A percentile compares a stretch with the other conserved stretches of the same genome.
phyloP scores from a whole-genome alignment of 2,888 invertebrate genomes.

The Rhagonycha lutea region DNA sequence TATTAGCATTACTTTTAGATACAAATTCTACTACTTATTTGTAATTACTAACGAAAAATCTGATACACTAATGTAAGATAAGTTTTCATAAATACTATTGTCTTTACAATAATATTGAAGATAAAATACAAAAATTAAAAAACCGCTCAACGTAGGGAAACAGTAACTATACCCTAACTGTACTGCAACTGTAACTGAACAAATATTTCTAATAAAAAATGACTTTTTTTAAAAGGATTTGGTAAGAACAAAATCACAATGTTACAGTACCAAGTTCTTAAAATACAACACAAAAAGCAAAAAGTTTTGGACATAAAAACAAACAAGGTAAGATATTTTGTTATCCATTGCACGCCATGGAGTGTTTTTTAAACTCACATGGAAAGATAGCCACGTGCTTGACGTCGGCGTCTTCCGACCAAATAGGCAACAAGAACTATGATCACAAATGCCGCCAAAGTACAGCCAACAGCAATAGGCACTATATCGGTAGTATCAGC shows the following conservation, averaged over 20 bases:
- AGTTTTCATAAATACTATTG: neutral
- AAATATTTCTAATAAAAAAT: neutral
- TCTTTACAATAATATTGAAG: neutral
- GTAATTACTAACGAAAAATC: neutral
- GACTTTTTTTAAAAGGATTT: neutral
- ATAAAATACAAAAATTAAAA: neutral
- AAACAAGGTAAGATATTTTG: constrained; percentile 20
- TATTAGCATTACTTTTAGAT: neutral
- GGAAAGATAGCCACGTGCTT: constrained; percentile 84
- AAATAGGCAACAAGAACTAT: constrained; percentile 92
- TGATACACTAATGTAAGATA: neutral
- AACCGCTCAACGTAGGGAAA: neutral
- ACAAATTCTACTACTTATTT: constrained; percentile 1
- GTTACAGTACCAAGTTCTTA: neutral
- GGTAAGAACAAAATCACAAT: neutral
- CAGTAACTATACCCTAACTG: neutral
- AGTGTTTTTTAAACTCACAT: constrained; percentile 64
- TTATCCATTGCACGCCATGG: constrained; percentile 30
- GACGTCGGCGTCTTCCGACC: constrained; percentile 84
- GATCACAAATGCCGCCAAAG: constrained; percentile 85
- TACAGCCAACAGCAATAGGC: constrained; percentile 95
- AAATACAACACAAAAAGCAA: neutral
- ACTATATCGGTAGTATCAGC: constrained; percentile 85
- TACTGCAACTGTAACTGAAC: neutral
- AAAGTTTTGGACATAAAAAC: neutral